Evolutionary conservation across 2,113 vertebrate genomes (phyloP).

Genomic region (Hemicordylus capensis): DNA sequence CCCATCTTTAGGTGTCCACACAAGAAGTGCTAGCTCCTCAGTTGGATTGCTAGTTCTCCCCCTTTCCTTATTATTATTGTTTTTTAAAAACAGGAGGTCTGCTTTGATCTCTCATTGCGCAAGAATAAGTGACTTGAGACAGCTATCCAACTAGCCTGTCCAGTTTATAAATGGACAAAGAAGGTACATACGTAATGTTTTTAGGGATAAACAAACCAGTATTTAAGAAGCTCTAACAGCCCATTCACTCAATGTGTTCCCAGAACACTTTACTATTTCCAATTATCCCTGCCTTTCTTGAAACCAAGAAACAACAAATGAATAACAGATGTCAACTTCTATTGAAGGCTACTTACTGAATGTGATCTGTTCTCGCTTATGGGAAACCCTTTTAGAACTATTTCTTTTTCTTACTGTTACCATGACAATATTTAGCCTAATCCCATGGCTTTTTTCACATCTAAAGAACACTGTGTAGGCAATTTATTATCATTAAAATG

Average conservation of each 20-base stretch:
- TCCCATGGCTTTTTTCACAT: conserved; percentile 61
- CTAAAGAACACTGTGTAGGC: conserved; percentile 65
- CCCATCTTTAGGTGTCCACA: conserved; percentile 1
- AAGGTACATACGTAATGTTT: conserved; percentile 61
- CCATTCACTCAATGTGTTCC: conserved; percentile 74
- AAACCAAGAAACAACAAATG: conserved; percentile 77
- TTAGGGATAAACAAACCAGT: conserved; percentile 65
- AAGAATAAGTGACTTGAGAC: conserved; percentile 58
- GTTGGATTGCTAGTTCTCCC: background rate
- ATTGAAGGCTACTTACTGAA: conserved; percentile 72
- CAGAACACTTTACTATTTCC: conserved; percentile 75
- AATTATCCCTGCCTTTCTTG: conserved; percentile 75
- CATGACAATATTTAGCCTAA: conserved; percentile 75
- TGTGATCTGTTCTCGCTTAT: conserved; percentile 70
- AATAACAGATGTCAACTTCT: conserved; percentile 79
- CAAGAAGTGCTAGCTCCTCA: conserved; percentile 10
- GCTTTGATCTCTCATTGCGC: conserved; percentile 69
- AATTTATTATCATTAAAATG: conserved; percentile 69
- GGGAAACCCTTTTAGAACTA: conserved; percentile 70
- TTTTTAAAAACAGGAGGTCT: conserved; percentile 37
- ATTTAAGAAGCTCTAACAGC: conserved; percentile 68
- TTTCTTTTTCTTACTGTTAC: conserved; percentile 76
- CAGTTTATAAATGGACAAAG: conserved; percentile 69
- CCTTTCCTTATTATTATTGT: conserved; percentile 11
- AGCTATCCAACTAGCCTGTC: conserved; percentile 52